A percentile compares a stretch with the other conserved stretches of the same genome.
These are phyloP conservation scores for Puma concolor DNA, from an alignment of 2,113 vertebrate genomes.

Conservation along the genomic window DNA sequence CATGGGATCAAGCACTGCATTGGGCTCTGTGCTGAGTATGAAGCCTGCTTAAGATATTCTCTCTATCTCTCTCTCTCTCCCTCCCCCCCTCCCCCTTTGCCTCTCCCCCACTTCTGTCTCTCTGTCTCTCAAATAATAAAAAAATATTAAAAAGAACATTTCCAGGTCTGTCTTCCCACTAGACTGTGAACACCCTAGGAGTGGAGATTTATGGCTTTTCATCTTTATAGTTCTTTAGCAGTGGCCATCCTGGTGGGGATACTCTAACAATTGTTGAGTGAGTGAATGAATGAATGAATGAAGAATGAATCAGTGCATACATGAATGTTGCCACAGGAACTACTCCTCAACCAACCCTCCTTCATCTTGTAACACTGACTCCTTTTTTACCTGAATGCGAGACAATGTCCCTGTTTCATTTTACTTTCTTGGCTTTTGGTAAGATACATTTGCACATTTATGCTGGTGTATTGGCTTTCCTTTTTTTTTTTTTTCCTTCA, in stretches of 20 bases:
- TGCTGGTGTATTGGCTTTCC: background rate
- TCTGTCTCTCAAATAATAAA: too few species aligned
- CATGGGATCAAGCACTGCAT: too few species aligned
- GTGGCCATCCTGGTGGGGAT: background rate
- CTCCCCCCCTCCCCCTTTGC: too few species aligned
- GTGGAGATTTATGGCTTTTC: background rate
- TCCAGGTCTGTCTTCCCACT: background rate
- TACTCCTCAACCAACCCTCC: background rate
- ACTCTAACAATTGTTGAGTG: background rate
- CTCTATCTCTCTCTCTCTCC: too few species aligned
- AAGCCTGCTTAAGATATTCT: too few species aligned
- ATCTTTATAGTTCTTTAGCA: background rate
- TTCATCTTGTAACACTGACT: background rate
- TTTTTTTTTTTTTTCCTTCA: background rate
- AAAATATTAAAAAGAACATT: too few species aligned
- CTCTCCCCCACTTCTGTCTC: too few species aligned
- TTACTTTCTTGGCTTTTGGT: background rate
- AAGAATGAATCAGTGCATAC: background rate
- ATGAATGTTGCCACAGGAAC: background rate
- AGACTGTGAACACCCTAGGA: background rate
- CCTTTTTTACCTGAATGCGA: background rate
- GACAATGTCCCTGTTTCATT: background rate
- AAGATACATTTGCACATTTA: background rate
- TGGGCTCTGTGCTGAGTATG: too few species aligned
- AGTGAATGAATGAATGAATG: background rate